Conservation (phyloP, 2,888 invertebrate genomes). For the Brachyopa scutellaris region DNA sequence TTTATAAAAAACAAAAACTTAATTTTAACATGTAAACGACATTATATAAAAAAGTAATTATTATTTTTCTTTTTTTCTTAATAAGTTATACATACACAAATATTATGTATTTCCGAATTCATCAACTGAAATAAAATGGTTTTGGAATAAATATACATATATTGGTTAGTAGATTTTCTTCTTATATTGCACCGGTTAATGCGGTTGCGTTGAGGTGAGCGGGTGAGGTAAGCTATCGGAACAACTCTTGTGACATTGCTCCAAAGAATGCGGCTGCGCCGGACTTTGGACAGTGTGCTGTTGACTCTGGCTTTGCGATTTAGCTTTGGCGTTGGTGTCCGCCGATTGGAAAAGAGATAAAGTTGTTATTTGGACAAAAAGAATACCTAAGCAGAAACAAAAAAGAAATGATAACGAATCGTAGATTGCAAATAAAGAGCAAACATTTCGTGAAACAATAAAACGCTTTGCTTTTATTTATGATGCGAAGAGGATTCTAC, state of each 20-base stretch:
- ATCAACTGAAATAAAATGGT: constrained; percentile 49
- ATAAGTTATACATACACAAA: too few species aligned
- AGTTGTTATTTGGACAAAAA: too few species aligned
- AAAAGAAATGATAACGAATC: too few species aligned
- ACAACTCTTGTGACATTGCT: constrained; percentile 92
- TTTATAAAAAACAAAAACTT: constrained; percentile 24
- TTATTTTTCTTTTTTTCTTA: too few species aligned
- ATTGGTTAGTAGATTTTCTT: constrained; percentile 42
- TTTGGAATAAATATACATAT: constrained; percentile 54
- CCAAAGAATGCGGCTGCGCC: constrained; percentile 92
- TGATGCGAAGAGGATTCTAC: too few species aligned
- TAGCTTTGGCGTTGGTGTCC: constrained; percentile 6
- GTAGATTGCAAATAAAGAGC: too few species aligned
- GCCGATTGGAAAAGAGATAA: too few species aligned
- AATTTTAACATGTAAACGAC: constrained; percentile 16
- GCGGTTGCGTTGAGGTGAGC: constrained; percentile 25
- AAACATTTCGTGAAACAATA: too few species aligned
- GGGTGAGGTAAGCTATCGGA: constrained; percentile 82
- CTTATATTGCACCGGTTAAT: constrained; percentile 62
- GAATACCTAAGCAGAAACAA: too few species aligned
- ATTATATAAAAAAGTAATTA: constrained; percentile 20
- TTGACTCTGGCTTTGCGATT: constrained; percentile 73
- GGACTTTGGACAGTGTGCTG: constrained; percentile 82
- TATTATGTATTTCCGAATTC: constrained; percentile 31
- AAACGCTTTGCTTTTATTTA: too few species aligned